Conservation (phyloP, 37 sponge, comb jelly and placozoan genomes). For the Spongilla lacustris region DNA sequence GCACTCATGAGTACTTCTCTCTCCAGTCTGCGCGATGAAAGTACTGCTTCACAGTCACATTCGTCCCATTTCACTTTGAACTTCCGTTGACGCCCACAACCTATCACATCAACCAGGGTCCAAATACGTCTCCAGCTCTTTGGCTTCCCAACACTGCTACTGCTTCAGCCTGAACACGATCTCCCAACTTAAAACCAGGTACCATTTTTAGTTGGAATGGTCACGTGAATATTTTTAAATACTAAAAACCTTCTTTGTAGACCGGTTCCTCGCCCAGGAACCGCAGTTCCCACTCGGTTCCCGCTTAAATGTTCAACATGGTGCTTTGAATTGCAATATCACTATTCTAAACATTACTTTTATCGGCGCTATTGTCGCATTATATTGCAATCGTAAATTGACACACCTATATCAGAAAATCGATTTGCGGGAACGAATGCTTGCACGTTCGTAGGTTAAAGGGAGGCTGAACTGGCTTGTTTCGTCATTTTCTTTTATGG, state of each 20-base stretch:
- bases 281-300: neutral
- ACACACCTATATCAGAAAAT: neutral
- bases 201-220: neutral
- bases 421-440: neutral
- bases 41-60: constrained; percentile 1
- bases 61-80: neutral
- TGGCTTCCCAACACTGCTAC: neutral
- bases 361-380: neutral
- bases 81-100: neutral
- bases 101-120: neutral
- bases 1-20: neutral
- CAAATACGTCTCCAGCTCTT: neutral
- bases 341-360: neutral
- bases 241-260: neutral
- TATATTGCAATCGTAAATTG: neutral
- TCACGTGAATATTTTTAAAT: neutral
- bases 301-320: neutral
- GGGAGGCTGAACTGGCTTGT: too few relatives aligned
- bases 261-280: neutral
- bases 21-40: neutral
- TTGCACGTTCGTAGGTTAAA: too few relatives aligned
- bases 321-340: neutral
- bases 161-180: neutral
- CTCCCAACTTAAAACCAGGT: neutral
- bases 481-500: too few relatives aligned